Conservation (phyloP, 2,113 vertebrate species). For the Climacteris rufus region DNA sequence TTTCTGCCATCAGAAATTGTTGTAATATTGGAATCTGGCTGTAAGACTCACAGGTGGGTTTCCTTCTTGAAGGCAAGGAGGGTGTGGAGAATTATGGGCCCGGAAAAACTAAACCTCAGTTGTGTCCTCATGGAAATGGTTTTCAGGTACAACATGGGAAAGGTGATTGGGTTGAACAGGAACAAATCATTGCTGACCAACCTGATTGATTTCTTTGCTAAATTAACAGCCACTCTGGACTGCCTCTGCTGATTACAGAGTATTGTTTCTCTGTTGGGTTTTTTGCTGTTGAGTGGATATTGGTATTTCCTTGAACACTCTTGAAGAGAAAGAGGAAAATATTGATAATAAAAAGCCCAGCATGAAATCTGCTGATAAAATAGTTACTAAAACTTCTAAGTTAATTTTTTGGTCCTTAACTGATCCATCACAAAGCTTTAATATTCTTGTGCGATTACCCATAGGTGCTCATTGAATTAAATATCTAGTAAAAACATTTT, state of each 20-base stretch:
- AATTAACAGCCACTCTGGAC: not conserved
- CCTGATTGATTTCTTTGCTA: not conserved
- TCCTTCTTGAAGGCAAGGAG: not conserved
- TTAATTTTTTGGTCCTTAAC: not conserved
- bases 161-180: not conserved
- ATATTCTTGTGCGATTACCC: not conserved
- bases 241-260: not conserved
- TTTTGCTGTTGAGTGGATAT: not conserved
- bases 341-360: not conserved
- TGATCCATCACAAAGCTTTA: not conserved
- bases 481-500: not conserved
- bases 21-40: not conserved
- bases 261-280: not conserved
- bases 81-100: not conserved
- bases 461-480: not conserved
- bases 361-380: not conserved
- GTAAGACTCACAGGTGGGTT: not conserved
- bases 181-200: not conserved
- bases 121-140: accelerated
- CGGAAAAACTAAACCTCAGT: not conserved
- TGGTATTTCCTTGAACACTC: not conserved
- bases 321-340: not conserved
- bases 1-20: not conserved
- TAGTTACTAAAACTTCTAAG: not conserved
- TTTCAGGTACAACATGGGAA: not conserved